A percentile compares a stretch with the other conserved stretches of the same genome.
phyloP scores from a whole-genome alignment of 2,888 invertebrate species.

The Orthosia gothica region DNA sequence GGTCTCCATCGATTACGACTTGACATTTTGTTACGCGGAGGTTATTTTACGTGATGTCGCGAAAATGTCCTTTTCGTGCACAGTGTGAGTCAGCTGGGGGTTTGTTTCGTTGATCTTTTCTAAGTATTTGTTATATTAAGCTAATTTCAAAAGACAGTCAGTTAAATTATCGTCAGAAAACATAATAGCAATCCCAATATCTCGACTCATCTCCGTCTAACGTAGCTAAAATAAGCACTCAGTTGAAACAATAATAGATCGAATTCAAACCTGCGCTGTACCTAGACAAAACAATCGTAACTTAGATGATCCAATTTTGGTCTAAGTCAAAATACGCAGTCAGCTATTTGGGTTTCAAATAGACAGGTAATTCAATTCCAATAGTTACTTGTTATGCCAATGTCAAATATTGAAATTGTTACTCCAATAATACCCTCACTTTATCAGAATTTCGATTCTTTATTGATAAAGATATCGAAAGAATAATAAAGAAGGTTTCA shows the following conservation, averaged over 20 bases:
- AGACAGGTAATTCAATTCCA: slow-evolving; percentile 31
- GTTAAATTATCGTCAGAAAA: not conserved
- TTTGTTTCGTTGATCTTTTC: slow-evolving; percentile 31
- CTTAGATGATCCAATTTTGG: slow-evolving; percentile 42
- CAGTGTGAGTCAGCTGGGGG: slow-evolving; percentile 18
- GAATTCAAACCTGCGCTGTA: slow-evolving; percentile 15
- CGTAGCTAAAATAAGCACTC: slow-evolving; percentile 18
- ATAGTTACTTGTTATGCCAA: slow-evolving; percentile 35
- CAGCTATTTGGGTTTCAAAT: slow-evolving; percentile 42
- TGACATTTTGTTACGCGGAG: slow-evolving; percentile 77
- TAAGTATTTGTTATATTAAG: not conserved
- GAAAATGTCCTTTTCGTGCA: slow-evolving; percentile 59
- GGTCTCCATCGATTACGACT: slow-evolving; percentile 84
- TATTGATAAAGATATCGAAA: slow-evolving; percentile 39
- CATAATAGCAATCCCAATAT: not conserved
- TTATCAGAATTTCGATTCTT: slow-evolving; percentile 25
- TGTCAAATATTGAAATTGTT: slow-evolving; percentile 39
- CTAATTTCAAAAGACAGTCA: not conserved
- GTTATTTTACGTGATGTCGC: slow-evolving; percentile 71
- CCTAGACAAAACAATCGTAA: slow-evolving; percentile 41
- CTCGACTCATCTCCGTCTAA: not conserved
- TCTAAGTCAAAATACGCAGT: slow-evolving; percentile 42
- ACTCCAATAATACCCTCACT: slow-evolving; percentile 26
- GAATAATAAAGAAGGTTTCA: slow-evolving; percentile 18
- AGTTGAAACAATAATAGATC: slow-evolving; percentile 29